Percentiles rank a stretch among this genome's conserved stretches.
phyloP scores from a whole-genome alignment of 2,888 invertebrate species.

The Empis stercorea region DNA sequence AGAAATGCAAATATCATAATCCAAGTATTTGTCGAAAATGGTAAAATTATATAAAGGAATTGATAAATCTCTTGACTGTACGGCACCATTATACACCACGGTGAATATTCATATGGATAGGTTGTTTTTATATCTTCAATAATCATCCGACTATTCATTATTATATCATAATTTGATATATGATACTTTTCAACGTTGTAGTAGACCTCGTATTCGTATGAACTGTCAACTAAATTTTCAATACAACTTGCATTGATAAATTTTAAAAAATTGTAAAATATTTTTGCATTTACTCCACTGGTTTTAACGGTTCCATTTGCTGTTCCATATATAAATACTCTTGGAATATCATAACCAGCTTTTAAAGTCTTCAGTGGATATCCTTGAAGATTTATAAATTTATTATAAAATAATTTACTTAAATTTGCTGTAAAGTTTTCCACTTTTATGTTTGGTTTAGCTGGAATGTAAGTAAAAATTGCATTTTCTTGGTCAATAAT shows the following conservation, averaged over 20 bases:
- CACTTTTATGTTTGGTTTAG: too few relatives aligned
- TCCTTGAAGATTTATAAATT: background rate
- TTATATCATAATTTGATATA: too few relatives aligned
- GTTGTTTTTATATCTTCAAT: background rate
- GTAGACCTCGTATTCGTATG: too few relatives aligned
- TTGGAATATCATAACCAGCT: background rate
- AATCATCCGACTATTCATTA: background rate
- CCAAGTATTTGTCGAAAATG: background rate
- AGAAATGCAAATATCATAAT: background rate
- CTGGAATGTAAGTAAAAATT: too few relatives aligned
- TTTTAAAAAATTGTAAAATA: background rate
- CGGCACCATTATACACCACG: background rate
- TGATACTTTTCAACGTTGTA: too few relatives aligned
- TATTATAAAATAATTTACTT: background rate
- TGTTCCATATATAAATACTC: background rate
- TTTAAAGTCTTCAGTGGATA: background rate
- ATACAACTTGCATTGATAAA: background rate
- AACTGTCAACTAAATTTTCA: background rate
- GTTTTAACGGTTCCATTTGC: background rate
- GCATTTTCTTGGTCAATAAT: too few relatives aligned
- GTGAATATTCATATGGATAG: background rate
- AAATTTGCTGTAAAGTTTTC: too few relatives aligned
- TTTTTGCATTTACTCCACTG: background rate
- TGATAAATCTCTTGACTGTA: background rate
- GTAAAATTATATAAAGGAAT: background rate